Evolutionary conservation across 2,113 vertebrate species (phyloP).

Genomic region (Mohoua ochrocephala): DNA sequence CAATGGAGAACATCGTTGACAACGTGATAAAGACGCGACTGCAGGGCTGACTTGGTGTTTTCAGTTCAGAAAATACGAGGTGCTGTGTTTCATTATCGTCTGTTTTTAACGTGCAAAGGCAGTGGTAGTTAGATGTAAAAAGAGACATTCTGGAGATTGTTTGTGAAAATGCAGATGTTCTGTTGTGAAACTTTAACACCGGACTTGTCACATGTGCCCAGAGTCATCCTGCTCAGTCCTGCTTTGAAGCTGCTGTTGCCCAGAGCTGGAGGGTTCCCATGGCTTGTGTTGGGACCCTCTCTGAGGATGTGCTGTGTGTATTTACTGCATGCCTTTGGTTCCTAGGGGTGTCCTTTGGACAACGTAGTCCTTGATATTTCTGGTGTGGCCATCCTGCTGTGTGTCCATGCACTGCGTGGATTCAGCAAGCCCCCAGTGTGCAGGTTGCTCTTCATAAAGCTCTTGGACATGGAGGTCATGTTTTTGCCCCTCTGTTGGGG

Average conservation of each 20-base stretch:
- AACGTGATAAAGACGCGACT: background rate
- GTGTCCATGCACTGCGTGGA: background rate
- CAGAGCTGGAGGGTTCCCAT: background rate
- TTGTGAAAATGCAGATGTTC: background rate
- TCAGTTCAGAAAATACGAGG: background rate
- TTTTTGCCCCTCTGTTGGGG: background rate
- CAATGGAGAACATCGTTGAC: background rate
- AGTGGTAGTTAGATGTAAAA: background rate
- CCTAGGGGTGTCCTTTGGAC: background rate
- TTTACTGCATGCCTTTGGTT: background rate
- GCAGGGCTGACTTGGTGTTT: background rate
- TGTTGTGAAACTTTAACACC: background rate
- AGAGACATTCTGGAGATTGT: background rate
- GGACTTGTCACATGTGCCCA: background rate
- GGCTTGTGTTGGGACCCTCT: background rate
- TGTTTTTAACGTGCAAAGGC: background rate
- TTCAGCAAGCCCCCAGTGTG: background rate
- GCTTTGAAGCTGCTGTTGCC: background rate
- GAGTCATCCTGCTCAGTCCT: background rate
- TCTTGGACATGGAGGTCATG: rapidly evolving
- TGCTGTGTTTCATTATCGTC: background rate
- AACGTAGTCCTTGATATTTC: background rate
- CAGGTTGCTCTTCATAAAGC: background rate
- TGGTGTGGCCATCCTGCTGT: background rate
- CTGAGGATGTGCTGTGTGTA: rapidly evolving